Percentiles rank a stretch among this genome's conserved stretches.
phyloP scores from a whole-genome alignment of 35 echinoderm and acorn worm species.

The Hemicentrotus pulcherrimus region DNA sequence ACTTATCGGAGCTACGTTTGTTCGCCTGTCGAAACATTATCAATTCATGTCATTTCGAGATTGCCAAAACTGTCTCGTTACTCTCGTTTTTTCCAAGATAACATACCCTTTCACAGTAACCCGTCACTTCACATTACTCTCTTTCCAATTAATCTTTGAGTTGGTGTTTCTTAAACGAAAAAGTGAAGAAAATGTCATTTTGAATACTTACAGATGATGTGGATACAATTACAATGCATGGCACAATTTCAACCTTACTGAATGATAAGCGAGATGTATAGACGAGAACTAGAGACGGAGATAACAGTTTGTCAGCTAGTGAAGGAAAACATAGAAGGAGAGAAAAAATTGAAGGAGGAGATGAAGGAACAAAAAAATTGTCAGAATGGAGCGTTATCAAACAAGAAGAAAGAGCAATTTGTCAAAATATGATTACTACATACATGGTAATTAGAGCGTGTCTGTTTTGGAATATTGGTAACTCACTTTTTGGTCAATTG shows the following conservation, averaged over 20 bases:
- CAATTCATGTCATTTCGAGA: constrained; percentile 23
- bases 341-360: too few species aligned
- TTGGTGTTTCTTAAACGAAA: not conserved
- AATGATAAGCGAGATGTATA: too few species aligned
- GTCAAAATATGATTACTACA: too few species aligned
- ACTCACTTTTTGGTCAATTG: too few species aligned
- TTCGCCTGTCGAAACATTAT: constrained; percentile 12
- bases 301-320: too few species aligned
- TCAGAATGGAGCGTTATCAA: not conserved
- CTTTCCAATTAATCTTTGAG: not conserved
- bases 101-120: not conserved
- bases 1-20: not conserved
- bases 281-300: too few species aligned
- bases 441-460: too few species aligned
- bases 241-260: not conserved
- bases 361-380: too few species aligned
- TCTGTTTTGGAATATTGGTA: too few species aligned
- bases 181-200: not conserved
- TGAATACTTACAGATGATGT: not conserved
- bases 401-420: not conserved
- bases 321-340: too few species aligned
- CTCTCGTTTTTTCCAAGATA: not conserved
- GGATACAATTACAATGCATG: not conserved
- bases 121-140: not conserved
- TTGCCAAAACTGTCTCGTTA: constrained; percentile 14